Evolutionary conservation across 2,888 invertebrate genomes (phyloP), one percentile per base, ranked within the genome.

Genomic region (Drosophila nigricruria): DNA sequence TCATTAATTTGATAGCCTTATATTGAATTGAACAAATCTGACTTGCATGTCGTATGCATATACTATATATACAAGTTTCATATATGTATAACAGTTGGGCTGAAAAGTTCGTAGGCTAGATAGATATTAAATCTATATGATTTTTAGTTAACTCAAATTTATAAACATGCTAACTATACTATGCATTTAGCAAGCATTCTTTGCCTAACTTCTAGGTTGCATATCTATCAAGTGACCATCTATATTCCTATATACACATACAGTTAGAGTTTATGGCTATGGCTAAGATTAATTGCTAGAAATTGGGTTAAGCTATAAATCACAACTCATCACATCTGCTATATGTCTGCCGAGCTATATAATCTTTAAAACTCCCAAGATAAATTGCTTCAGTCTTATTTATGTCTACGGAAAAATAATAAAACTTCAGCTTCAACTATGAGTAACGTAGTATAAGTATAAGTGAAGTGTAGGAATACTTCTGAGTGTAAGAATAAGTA

Each of bases 1-100:
- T 50, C 23, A 59, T 30, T 32, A 14, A 20, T 38, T 54, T 49
- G 23, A 27, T 38, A 32, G 10, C 34, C 54, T 14, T 54, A 20
- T 14, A 34, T 20, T 20, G 32, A 18, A 18, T 14, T 32, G 32
- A 14, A 20, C 14, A 32, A 1, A 20, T 8, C 49, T 49, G 50
- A 34, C 32, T 18, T 10, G 32, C 20, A 20, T 16, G 32, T 30
- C 30, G 20, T 18, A 20, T 16, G 18, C 20, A 32, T 20, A 32
- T 32, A 25, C 25, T 8, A 9, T n/a, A 25, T 25, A n/a, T 45
- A 8, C 16, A 1, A 16, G 16, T 16, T 2, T 30, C 30, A 30
- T 30, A 10, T 30, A 30, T 30, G 30, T 30, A 30, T 30, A 10
- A 30, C 30, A 30, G 9, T 30, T 30, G 10, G 2, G 30, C 10